Base-by-base conservation (phyloP, 2,113 vertebrate species). In the Pseudopodoces humilis region DNA sequence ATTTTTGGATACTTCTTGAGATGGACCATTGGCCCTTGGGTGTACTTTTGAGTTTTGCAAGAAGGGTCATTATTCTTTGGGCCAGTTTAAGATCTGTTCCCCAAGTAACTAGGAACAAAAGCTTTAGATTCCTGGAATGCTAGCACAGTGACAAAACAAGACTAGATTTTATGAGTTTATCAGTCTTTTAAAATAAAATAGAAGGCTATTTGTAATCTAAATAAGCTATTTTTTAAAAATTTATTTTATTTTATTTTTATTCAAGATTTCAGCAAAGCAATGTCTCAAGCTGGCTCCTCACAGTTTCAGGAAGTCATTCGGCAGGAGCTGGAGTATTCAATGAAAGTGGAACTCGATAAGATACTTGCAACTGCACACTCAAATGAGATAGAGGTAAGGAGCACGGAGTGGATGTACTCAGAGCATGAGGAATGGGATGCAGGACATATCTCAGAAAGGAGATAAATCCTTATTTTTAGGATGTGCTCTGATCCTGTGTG, bases 261-360 rank as follows among this genome's bases (percentile, higher is more conserved):
- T 96, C 74, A 91, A 99, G 99, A 98, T 98, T 98, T 99, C 92
- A 98, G 98, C 92, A 98, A 98, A 98, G 98, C 97, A 79, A 98
- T 98, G 97, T 97, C 98, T 93, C 97, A 98, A 56, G 96, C 97
- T 96, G 98, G 96, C 59, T 98, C 98, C 97, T 98, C 99, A 94
- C 98, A 99, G 96, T 99, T 99, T 96, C 98, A 99, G 98, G 99
- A 99, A 98, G 99, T 98, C 95, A 99, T 99, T 98, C 98, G 98
- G 78, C 99, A 99, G 96, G 98, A 99, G 97, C 97, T 99, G 98
- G 99, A 99, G 97, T 98, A 98, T 96, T 99, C 99, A 60, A 99
- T 99, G 98, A 98, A 99, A 96, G 71, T 95, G 2, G 99, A 99
- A 94, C 98, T 99, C 75, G 98, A 99, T 94, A 99, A 98, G 92